Conservation (phyloP, 2,113 vertebrate species). For the Rhynchomys soricoides region DNA sequence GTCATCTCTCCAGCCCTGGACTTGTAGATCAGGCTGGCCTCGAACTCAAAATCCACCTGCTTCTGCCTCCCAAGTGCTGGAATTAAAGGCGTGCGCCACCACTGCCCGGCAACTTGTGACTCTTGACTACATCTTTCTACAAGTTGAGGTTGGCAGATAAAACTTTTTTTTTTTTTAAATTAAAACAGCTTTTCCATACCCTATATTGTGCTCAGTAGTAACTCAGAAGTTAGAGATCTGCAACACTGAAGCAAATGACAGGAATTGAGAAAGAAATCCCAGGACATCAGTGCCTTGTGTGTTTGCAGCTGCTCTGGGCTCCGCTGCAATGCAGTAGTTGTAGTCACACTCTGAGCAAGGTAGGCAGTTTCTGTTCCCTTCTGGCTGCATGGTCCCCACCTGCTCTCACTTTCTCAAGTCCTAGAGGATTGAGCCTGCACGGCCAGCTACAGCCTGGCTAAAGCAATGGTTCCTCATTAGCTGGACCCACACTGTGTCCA, state of each 20-base stretch:
- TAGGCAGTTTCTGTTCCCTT: too few relatives aligned
- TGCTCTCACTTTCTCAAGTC: background rate
- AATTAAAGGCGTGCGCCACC: too few relatives aligned
- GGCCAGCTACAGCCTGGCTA: fast-evolving
- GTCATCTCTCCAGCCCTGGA: too few relatives aligned
- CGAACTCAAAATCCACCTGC: too few relatives aligned
- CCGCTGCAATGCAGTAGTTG: fast-evolving
- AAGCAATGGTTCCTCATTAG: too few relatives aligned
- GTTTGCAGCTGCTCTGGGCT: background rate
- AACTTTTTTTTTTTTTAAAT: background rate
- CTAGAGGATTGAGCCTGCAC: background rate
- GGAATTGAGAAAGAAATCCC: background rate
- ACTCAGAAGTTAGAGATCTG: background rate
- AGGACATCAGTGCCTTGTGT: background rate
- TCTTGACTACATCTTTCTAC: background rate
- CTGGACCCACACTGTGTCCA: background rate
- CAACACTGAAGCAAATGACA: background rate
- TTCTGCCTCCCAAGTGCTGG: too few relatives aligned
- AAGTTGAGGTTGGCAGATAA: background rate
- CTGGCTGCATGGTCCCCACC: background rate
- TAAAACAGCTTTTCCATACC: background rate
- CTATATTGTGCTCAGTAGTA: background rate
- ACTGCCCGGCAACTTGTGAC: too few relatives aligned
- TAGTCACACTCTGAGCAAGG: fast-evolving
- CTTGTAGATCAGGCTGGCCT: too few relatives aligned